A percentile compares a stretch with the other conserved stretches of the same genome.
Conservation (phyloP, 2,888 invertebrate species). For the Nomada flava region DNA sequence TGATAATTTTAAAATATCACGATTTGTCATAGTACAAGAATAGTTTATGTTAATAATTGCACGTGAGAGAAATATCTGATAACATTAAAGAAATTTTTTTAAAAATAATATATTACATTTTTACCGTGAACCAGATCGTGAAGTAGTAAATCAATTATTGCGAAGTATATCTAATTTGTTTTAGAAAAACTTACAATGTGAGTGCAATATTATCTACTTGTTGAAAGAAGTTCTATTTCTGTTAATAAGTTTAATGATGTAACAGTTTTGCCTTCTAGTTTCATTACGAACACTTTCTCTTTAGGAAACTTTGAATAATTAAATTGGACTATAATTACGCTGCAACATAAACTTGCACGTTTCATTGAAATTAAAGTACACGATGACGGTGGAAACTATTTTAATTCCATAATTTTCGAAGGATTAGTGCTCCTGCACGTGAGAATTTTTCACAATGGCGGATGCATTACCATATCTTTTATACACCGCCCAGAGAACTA, state of each 20-base stretch:
- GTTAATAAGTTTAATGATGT: neutral
- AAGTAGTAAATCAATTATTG: no score
- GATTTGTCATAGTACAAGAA: no score
- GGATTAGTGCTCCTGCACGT: constrained; percentile 32
- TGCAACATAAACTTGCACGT: constrained; percentile 23
- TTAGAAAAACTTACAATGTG: no score
- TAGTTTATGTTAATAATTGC: no score
- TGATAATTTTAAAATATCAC: no score
- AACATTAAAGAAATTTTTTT: no score
- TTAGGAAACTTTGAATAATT: constrained; percentile 8
- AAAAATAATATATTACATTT: no score
- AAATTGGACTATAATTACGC: constrained; percentile 12
- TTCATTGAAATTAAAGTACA: constrained; percentile 13
- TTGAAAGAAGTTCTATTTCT: neutral
- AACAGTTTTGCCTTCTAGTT: neutral
- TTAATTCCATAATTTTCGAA: constrained; percentile 45
- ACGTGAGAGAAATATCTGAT: no score
- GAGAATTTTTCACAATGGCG: constrained; percentile 35
- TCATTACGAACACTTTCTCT: neutral
- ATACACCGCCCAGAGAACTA: neutral
- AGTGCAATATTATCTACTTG: no score
- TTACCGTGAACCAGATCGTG: no score
- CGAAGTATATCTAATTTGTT: no score
- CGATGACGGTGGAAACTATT: constrained; percentile 22
- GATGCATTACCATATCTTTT: neutral